Base-by-base conservation (phyloP, 64 coral and sea anemone species). In the Cladopsammia gracilis region DNA sequence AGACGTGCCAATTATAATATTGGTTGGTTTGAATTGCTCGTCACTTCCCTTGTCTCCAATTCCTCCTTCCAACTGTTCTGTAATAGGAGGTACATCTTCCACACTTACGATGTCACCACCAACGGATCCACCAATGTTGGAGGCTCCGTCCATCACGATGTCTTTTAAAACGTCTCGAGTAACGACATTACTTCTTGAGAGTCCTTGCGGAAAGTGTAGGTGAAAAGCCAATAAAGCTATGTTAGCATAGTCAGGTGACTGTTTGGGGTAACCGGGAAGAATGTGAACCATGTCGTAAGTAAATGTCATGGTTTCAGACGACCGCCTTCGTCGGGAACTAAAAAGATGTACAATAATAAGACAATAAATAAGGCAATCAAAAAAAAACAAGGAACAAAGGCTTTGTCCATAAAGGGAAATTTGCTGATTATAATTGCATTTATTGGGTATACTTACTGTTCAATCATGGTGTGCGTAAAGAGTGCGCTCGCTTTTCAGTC, bases 231-330 rank as follows among this genome's bases (percentile, higher is more conserved):
- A 19, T 50, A 62, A 60, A 5, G 26, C 13, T 34, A 62, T 43
- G 8, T 10, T 18, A 15, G 78, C 23, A 45, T 60, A 4, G 16
- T 61, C 56, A 3, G 54, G 5, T 44, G 78, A 81, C 22, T 45
- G 8, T 25, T 61, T 81, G 57, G 78, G 78, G 42, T 81, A 81
- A 43, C 78, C 57, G 44, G 78, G 78, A 15, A 81, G 14, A 81
- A 81, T 61, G 25, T 81, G 78, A 81, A 81, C 78, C 78, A 81
- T 81, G 24, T 81, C 56, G 34, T 1, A 8, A 9, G 78, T 42
- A 43, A 81, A 81, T 16, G 7, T 19, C 24, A 62, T 62, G 25
- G 42, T 61, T 18, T 49, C 13, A 60, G 25, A 62, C 10, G 67
- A 26, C 4, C 67, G 18, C 68, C 68, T 25, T 42, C 24, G 24